Evolutionary conservation across 2,797 vertebrate genomes (phyloP), one percentile per base, ranked within the genome.

Genomic region (Decapterus maruadsi): DNA sequence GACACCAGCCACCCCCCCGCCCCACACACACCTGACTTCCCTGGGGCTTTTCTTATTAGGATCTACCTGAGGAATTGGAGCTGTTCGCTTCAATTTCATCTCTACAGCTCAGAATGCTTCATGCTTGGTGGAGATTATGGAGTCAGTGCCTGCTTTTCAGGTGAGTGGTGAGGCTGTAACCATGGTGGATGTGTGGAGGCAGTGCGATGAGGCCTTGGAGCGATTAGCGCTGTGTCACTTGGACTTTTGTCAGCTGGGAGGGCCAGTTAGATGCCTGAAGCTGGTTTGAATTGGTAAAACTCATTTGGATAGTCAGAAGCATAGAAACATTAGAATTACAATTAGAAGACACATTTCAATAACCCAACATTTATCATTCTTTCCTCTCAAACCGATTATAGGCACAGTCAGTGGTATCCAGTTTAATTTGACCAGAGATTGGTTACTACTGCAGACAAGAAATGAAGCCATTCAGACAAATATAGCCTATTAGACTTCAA

Each of bases 41-140:
- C 64, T 6, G 57, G 67, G 57, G 75, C 8, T 74, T 83, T 72
- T 74, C 77, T 80, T 79, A 82, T 84, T 72, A 57, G 59, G 81
- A 50, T 36, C 58, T 81, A 72, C 75, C 78, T 67, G 61, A 77
- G 70, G 68, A 82, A 79, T 68, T 75, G 64, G 59, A 34, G 48
- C 58, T 84, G 81, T 73, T 81, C 0, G 4, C 60, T 80, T 72
- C 67, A 61, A 79, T 83, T 80, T 48, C 29, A 54, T 68, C 75
- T 55, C 57, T 42, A 10, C n/a, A 9, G 62, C 67, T 78, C 59
- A 68, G 45, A 64, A 72, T 68, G 48, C 53, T 53, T 67, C 51
- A 55, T 75, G 77, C 54, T 78, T 75, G 17, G 40, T 70, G 59
- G 42, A 78, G 62, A 81, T 84, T 77, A 77, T 43, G 51, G 69